Conservation (phyloP, 23 tunicate species). For the Trididemnum nubilum region DNA sequence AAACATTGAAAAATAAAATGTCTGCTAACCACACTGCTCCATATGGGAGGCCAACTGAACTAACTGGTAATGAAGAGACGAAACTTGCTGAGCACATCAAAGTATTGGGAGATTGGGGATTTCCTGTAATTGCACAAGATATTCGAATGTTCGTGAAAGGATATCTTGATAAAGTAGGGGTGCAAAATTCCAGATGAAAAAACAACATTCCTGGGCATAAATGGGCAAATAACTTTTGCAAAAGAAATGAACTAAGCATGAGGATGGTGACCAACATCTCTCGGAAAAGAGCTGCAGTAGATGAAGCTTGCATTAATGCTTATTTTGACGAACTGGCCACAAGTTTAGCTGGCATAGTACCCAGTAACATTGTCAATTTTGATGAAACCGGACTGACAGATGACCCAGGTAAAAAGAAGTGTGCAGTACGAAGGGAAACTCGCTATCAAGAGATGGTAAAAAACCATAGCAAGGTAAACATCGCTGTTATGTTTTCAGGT, state of each 20-base stretch:
- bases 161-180: neutral
- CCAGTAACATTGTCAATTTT: neutral
- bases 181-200: neutral
- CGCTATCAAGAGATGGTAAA: conserved; percentile 2
- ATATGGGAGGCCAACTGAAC: neutral
- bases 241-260: neutral
- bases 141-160: neutral
- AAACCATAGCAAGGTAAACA: neutral
- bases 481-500: conserved; percentile 1
- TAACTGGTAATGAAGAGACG: neutral
- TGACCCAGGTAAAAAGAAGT: conserved; percentile 1
- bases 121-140: conserved; percentile 2
- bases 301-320: neutral
- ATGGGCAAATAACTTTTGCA: neutral
- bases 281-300: neutral
- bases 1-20: neutral
- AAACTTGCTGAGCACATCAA: neutral
- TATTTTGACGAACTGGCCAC: conserved; percentile 6
- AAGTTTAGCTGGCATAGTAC: neutral
- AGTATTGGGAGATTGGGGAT: neutral
- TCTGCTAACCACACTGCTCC: neutral
- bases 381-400: conserved; percentile 9
- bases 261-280: conserved; percentile 3
- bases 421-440: neutral
- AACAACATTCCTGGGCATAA: conserved; percentile 2